A percentile compares a stretch with the other conserved stretches of the same genome.
phyloP scores from a whole-genome alignment of 1,140 invertebrate species.

The Scylla paramamosain region DNA sequence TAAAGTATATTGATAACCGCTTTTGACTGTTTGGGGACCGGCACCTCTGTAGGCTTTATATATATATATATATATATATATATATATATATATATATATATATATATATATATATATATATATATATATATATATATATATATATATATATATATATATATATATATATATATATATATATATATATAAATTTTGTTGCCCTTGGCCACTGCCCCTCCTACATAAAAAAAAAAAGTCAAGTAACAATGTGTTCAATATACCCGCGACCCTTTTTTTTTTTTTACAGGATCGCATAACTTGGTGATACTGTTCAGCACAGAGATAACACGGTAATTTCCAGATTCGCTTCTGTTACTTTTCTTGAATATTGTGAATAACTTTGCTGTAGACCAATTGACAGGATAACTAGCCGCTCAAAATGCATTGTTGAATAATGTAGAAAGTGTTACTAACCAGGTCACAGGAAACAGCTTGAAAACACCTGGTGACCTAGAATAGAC shows the following conservation, averaged over 20 bases:
- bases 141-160: too few species aligned
- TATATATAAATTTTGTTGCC: too few species aligned
- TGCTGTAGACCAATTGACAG: background rate
- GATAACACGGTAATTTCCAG: background rate
- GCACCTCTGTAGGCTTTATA: too few species aligned
- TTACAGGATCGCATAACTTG: background rate
- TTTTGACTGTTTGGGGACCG: too few species aligned
- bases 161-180: too few species aligned
- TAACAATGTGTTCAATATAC: background rate
- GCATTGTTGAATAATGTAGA: background rate
- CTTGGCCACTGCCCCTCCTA: too few species aligned
- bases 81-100: too few species aligned
- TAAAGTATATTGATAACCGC: too few species aligned
- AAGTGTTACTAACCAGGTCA: background rate
- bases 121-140: too few species aligned
- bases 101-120: too few species aligned
- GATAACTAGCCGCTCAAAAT: background rate
- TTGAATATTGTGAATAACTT: background rate
- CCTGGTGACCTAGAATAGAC: background rate
- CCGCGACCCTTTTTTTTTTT: background rate
- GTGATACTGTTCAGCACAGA: background rate
- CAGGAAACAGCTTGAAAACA: background rate
- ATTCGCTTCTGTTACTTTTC: background rate
- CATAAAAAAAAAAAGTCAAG: background rate
- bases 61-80: too few species aligned